Evolutionary conservation across 2,888 invertebrate genomes (phyloP), one percentile per base, ranked within the genome.

Genomic region (Lobophora halterata): DNA sequence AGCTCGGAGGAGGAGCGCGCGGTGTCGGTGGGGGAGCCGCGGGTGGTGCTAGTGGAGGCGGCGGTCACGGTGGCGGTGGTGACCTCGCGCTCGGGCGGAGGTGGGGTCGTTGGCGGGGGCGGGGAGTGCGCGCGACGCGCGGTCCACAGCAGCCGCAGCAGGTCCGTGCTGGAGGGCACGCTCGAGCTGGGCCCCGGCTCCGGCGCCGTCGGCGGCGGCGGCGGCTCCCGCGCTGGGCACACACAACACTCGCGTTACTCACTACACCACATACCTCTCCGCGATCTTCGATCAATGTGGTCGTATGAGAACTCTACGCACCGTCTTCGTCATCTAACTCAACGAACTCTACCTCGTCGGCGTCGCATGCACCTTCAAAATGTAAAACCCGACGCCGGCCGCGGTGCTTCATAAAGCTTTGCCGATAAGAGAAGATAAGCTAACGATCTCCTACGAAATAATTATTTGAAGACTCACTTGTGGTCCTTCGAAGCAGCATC

Each of bases 161-260:
- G 27, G 23, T 19, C 30, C 12, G 11, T n/a, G 33, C 17, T 2
- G 13, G 13, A 14, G 14, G 14, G 14, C 14, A 5, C 5, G 5
- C 14, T 14, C 14, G 3, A n/a, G n/a, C n/a, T n/a, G n/a, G n/a
- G n/a, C n/a, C n/a, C n/a, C n/a, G n/a, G n/a, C n/a, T n/a, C n/a
- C n/a, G n/a, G 8, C 16, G 20, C 8, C n/a, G 13, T 8, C 2
- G 20, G 4, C 27, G 16, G n/a, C 2, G 9, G 18, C 23, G 6
- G 21, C 28, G 8, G 36, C 47, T 24, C 36, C 13, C 44, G 38
- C 65, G 65, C 83, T 85, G 71, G 62, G 40, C 40, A 81, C 68
- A 81, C 65, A 82, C 55, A 81, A 80, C 67, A 65, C 62, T 65
- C 62, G 55, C 37, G 65, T 81, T 82, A 79, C 49, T 47, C 33